Conservation (phyloP, 2,888 invertebrate genomes). For the Caenorhabditis zanzibari region DNA sequence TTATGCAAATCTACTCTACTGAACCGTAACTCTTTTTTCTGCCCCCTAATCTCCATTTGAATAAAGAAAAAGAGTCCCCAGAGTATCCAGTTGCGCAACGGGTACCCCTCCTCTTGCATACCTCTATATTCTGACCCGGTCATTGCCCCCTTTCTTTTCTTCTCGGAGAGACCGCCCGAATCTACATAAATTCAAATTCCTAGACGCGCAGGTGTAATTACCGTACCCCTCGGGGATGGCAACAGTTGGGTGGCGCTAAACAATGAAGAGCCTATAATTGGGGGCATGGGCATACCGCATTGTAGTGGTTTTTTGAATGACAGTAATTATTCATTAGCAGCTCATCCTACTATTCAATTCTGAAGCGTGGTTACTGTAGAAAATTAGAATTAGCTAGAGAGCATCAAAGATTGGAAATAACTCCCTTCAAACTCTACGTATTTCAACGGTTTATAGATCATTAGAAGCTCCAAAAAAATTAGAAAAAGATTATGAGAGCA, state of each 20-base stretch:
- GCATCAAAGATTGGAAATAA: no score
- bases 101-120: not conserved
- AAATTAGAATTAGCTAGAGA: not conserved
- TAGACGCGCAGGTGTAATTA: slow-evolving; percentile 29
- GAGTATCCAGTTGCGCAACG: slow-evolving; percentile 34
- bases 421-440: no score
- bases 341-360: not conserved
- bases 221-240: slow-evolving; percentile 7
- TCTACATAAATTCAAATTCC: no score
- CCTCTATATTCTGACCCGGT: slow-evolving; percentile 25
- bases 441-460: no score
- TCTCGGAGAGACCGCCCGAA: not conserved
- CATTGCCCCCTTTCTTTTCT: slow-evolving; percentile 14
- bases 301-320: not conserved
- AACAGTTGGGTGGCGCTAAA: slow-evolving; percentile 64
- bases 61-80: not conserved
- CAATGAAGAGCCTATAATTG: slow-evolving; percentile 45
- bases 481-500: no score
- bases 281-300: slow-evolving; percentile 12
- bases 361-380: not conserved
- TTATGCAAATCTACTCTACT: slow-evolving; percentile 34
- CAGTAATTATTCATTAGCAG: slow-evolving; percentile 38
- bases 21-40: no score
- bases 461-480: no score
- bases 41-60: not conserved